A percentile compares a stretch with the other conserved stretches of the same genome.
These are phyloP conservation scores for Oryzias curvinotus DNA, from an alignment of 2,113 vertebrate genomes.

Conservation along the genomic window DNA sequence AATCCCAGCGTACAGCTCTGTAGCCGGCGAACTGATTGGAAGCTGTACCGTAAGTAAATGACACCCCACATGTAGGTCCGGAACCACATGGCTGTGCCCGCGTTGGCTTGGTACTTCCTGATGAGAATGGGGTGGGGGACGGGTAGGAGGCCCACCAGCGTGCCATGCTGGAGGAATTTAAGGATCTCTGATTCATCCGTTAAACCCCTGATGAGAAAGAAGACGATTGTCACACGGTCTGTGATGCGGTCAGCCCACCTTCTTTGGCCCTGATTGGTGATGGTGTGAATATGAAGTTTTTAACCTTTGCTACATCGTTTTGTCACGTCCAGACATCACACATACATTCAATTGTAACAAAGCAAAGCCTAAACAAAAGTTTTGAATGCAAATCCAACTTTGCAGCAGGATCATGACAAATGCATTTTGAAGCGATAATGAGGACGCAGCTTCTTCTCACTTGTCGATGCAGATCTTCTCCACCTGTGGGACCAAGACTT, in stretches of 20 bases:
- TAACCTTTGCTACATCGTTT: too few relatives aligned
- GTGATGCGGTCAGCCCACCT: too few relatives aligned
- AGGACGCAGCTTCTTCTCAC: constrained; percentile 68
- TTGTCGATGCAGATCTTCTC: constrained; percentile 99
- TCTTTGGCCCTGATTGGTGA: too few relatives aligned
- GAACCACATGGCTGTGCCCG: constrained; percentile 95
- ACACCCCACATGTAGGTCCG: constrained; percentile 98
- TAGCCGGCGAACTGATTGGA: neutral
- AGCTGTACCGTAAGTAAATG: constrained; percentile 88
- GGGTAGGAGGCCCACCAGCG: constrained; percentile 93
- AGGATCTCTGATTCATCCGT: constrained; percentile 97
- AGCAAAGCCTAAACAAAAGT: too few relatives aligned
- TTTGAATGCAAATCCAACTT: too few relatives aligned
- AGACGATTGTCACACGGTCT: too few relatives aligned
- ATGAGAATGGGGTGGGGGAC: constrained; percentile 98
- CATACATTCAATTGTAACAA: too few relatives aligned
- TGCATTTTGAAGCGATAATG: neutral
- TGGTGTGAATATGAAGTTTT: too few relatives aligned
- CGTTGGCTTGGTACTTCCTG: constrained; percentile 96
- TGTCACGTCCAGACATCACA: too few relatives aligned
- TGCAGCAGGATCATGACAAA: too few relatives aligned
- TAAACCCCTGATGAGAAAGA: constrained; percentile 80
- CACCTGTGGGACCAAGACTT: constrained; percentile 97
- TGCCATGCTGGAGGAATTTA: constrained; percentile 94
- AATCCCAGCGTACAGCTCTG: neutral